These are phyloP conservation scores for Subanguina moxae DNA, from an alignment of 1,140 invertebrate species.

Conservation along the genomic window DNA sequence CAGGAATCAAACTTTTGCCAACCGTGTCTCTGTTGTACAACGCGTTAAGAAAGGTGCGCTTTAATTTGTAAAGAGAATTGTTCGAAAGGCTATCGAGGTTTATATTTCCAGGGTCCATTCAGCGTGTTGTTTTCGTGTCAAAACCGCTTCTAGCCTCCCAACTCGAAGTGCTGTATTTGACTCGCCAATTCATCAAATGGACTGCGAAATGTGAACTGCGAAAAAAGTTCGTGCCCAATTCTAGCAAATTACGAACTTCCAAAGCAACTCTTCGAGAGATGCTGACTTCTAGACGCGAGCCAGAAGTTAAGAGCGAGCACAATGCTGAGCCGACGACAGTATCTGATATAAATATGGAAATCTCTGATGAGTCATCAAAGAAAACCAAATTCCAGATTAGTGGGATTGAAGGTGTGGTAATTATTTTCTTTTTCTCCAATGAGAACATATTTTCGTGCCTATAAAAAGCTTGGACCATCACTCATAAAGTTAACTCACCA, in stretches of 20 bases:
- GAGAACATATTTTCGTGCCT: too few relatives aligned
- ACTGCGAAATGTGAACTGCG: background rate
- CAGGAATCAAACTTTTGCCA: slow-evolving; percentile 8
- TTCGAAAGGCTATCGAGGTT: background rate
- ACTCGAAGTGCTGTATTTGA: background rate
- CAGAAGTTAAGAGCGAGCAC: background rate
- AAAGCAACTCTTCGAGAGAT: too few relatives aligned
- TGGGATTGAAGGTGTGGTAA: too few relatives aligned
- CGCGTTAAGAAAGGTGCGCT: background rate
- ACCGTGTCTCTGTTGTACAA: background rate
- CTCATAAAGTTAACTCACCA: slow-evolving; percentile 71
- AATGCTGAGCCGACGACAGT: background rate
- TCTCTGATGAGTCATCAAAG: too few relatives aligned
- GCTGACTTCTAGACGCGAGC: background rate
- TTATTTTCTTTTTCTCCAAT: too few relatives aligned
- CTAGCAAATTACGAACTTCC: slow-evolving; percentile 6
- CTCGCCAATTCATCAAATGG: slow-evolving; percentile 7
- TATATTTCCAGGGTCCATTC: background rate
- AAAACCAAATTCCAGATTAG: too few relatives aligned
- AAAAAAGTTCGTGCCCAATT: background rate
- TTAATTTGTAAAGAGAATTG: background rate
- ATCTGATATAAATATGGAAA: too few relatives aligned
- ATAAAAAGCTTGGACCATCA: too few relatives aligned
- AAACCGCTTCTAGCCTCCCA: slow-evolving; percentile 3
- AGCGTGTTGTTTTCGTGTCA: background rate